These are phyloP conservation scores for Drosophila busckii DNA, from an alignment of 1,140 invertebrate species.

Conservation along the genomic window DNA sequence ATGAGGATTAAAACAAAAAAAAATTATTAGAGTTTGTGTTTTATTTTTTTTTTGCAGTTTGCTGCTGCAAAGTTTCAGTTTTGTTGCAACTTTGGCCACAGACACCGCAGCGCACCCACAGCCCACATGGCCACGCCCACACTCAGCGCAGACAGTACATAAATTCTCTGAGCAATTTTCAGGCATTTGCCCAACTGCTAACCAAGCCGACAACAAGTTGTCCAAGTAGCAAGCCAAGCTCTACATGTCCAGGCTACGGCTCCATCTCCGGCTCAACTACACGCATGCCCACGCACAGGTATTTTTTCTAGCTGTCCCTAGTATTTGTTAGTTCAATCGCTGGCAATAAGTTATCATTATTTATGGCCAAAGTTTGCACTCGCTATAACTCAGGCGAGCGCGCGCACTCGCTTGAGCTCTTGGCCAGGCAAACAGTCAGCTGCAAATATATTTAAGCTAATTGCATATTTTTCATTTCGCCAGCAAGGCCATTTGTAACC, in stretches of 20 bases:
- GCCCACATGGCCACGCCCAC: constrained; percentile 21
- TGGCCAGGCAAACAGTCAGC: constrained; percentile 1
- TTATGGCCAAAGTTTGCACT: constrained; percentile 32
- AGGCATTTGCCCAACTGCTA: constrained; percentile 20
- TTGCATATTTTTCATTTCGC: constrained; percentile 38
- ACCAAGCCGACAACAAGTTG: constrained; percentile 42
- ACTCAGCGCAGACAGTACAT: constrained; percentile 42
- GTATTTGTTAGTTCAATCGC: constrained; percentile 12
- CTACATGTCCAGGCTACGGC: too few relatives aligned
- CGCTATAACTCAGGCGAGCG: constrained; percentile 21
- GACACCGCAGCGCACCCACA: constrained; percentile 45
- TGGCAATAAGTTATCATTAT: constrained; percentile 32
- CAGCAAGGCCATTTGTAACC: background rate
- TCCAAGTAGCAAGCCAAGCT: too few relatives aligned
- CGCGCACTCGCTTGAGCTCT: background rate
- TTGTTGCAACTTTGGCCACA: constrained; percentile 71
- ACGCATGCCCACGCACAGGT: constrained; percentile 1
- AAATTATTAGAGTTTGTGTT: constrained; percentile 9
- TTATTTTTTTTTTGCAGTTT: constrained; percentile 15
- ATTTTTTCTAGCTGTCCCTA: background rate
- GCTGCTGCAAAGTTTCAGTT: constrained; percentile 62
- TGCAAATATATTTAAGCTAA: constrained; percentile 61
- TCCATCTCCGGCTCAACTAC: background rate
- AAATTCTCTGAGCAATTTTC: constrained; percentile 60
- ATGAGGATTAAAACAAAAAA: constrained; percentile 38